These are phyloP conservation scores for Zonotrichia leucophrys DNA, from an alignment of 2,113 vertebrate species.

Conservation along the genomic window DNA sequence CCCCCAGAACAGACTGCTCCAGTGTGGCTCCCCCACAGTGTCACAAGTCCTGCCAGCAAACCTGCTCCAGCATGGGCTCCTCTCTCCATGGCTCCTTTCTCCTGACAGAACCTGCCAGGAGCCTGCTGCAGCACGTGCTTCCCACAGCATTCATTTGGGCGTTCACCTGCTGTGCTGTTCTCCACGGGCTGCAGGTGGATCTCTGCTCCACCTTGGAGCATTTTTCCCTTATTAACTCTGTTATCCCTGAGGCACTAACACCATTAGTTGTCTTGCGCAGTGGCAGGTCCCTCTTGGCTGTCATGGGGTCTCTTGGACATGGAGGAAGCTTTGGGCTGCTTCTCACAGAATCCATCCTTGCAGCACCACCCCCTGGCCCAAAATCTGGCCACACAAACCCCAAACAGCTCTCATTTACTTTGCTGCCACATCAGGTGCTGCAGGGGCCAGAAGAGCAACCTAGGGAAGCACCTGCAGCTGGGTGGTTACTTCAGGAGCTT, in stretches of 20 bases:
- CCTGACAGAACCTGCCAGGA: too few species aligned
- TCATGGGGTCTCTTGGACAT: rapidly evolving
- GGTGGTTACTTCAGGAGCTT: background rate
- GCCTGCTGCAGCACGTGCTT: background rate
- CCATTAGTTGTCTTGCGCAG: background rate
- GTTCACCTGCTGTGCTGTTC: background rate
- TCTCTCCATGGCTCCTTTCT: background rate
- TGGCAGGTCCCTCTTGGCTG: background rate
- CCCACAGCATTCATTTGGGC: background rate
- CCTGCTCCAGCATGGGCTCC: background rate
- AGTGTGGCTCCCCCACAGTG: too few species aligned
- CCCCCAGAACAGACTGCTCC: background rate
- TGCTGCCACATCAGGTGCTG: rapidly evolving
- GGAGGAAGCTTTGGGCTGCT: background rate
- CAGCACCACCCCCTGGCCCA: background rate
- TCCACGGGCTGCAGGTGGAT: background rate
- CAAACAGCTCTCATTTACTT: background rate
- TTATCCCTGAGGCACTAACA: background rate
- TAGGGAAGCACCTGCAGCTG: background rate
- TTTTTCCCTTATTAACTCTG: too few species aligned
- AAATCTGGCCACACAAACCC: background rate
- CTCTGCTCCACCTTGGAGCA: background rate
- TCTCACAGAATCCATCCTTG: background rate
- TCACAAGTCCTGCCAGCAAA: background rate
- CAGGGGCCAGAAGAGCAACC: background rate